Evolutionary conservation across 2,888 invertebrate genomes (phyloP).

Genomic region (Nemotelus nigrinus): DNA sequence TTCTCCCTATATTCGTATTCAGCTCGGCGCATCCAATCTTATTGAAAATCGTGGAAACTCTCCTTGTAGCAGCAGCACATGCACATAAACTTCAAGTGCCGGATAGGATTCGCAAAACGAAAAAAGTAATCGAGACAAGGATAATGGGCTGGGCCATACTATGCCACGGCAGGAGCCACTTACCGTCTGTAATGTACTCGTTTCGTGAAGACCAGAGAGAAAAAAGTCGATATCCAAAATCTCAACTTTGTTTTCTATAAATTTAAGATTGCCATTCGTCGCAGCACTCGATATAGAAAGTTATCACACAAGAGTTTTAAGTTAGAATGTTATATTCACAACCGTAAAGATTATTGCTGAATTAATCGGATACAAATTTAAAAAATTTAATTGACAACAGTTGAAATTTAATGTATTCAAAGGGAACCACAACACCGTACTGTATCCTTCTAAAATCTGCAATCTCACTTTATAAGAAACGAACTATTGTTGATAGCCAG

Average conservation of each 20-base stretch:
- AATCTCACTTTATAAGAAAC: conserved; percentile 16
- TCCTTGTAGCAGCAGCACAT: no score
- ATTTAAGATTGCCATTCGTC: neutral
- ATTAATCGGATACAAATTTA: no score
- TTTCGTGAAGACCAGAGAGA: neutral
- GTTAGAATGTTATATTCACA: conserved; percentile 30
- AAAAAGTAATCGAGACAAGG: no score
- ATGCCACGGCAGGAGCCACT: neutral
- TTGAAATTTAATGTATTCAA: neutral
- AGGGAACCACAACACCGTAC: conserved; percentile 39
- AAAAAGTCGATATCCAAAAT: conserved; percentile 31
- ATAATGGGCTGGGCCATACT: neutral
- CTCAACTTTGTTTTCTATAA: neutral
- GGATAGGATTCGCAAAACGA: no score
- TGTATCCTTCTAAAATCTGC: conserved; percentile 15
- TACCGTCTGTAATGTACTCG: conserved; percentile 36
- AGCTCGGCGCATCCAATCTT: no score
- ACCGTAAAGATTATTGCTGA: neutral
- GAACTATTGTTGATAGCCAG: neutral
- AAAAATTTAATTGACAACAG: no score
- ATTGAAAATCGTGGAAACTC: no score
- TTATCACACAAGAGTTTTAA: conserved; percentile 5
- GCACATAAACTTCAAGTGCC: no score
- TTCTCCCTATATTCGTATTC: no score
- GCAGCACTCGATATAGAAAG: conserved; percentile 9